Base-by-base conservation (phyloP, 2,888 invertebrate genomes). In the Campaea margaritaria region DNA sequence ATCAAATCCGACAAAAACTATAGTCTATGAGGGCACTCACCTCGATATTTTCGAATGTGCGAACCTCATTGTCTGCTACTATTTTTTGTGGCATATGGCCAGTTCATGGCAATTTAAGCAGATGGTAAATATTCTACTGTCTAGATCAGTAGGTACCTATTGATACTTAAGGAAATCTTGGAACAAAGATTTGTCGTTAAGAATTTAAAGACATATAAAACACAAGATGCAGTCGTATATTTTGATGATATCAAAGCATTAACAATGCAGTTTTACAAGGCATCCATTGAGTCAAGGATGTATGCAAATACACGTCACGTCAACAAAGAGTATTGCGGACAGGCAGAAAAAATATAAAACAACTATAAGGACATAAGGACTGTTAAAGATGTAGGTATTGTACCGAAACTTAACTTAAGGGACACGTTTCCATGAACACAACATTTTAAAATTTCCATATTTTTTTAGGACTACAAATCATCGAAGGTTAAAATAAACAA, bases 41-140 rank as follows among this genome's bases (percentile, higher is more conserved):
- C 91, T 86, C 86, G 72, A 82, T 81, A 79, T 82, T 86, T 86
- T 83, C 81, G 82, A 88, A 90, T 89, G 87, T 89, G 89, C 88
- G 86, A 86, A 87, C 80, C 85, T 88, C 89, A 86, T 89, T 88
- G 89, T 87, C 86, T 86, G 82, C 73, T 78, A 73, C 73, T 74
- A 80, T 87, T 89, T 90, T 89, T 90, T 89, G 85, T 86, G 81
- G 80, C 82, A 82, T 87, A 87, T 86, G 84, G 83, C 81, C 80
- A 81, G 82, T 82, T 83, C 79, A 79, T 82, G 76, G 79, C 75
- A 80, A 82, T 81, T 78, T 77, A 71, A 74, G 72, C 75, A 81
- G 72, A 82, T 81, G 76, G 70, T 76, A 75, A 79, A 81, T 75
- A 65, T 48, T 53, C 21, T 49, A 31, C 41, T 39, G 51, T 48